These are phyloP conservation scores for Sthenelais limicola DNA, from an alignment of 2,888 invertebrate species.

Conservation along the genomic window DNA sequence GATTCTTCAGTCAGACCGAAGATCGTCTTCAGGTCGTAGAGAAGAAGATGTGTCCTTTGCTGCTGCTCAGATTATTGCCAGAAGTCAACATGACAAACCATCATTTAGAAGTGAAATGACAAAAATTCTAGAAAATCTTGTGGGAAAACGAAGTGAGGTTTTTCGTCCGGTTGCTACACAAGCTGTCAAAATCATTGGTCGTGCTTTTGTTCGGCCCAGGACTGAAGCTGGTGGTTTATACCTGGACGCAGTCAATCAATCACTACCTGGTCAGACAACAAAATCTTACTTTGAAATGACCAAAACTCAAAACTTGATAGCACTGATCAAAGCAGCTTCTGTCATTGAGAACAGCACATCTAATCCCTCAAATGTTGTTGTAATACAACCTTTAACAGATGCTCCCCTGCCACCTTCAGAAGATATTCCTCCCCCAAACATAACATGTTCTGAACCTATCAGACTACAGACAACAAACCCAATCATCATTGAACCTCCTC, in stretches of 20 bases:
- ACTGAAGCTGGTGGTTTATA: not conserved
- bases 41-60: conserved; percentile 20
- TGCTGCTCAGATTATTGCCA: conserved; percentile 34
- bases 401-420: not conserved
- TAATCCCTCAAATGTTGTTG: not conserved
- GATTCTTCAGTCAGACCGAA: conserved; percentile 6
- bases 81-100: conserved; percentile 23
- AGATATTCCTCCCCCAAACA: not conserved
- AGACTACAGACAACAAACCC: conserved; percentile 4
- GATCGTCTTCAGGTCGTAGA: conserved; percentile 1
- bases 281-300: not conserved
- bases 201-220: conserved; percentile 3
- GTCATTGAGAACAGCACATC: not conserved
- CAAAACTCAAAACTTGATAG: not conserved
- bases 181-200: not conserved
- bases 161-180: not conserved
- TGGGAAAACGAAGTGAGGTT: not conserved
- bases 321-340: not conserved
- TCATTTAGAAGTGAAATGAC: conserved; percentile 25
- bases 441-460: not conserved
- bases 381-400: conserved; percentile 3
- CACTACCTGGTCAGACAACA: not conserved
- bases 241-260: conserved; percentile 1
- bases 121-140: not conserved
- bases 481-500: conserved; percentile 27